phyloP scores from a whole-genome alignment of 2,113 vertebrate species.

The Saccopteryx bilineata region DNA sequence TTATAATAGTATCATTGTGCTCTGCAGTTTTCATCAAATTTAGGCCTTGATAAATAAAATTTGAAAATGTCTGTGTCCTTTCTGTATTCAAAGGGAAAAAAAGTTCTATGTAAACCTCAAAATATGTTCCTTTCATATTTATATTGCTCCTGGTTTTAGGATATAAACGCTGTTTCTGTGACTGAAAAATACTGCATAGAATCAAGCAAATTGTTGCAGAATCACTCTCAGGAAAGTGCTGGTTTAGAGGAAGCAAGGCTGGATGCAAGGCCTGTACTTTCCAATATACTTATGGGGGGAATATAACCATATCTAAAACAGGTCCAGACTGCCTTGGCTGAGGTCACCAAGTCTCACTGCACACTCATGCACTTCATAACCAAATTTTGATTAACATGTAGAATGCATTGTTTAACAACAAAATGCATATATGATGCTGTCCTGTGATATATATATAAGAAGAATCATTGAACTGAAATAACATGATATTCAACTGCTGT shows the following conservation, averaged over 20 bases:
- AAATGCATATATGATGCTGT: background rate
- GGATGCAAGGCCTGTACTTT: background rate
- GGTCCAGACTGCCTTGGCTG: background rate
- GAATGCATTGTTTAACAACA: background rate
- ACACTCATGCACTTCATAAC: background rate
- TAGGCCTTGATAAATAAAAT: conserved; percentile 61
- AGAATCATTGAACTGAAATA: background rate
- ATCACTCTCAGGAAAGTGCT: background rate
- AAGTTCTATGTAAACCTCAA: conserved; percentile 51
- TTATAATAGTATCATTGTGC: conserved; percentile 69
- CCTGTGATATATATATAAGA: background rate
- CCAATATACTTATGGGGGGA: accelerated
- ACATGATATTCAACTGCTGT: background rate
- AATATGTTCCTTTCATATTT: conserved; percentile 52
- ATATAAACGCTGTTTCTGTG: conserved; percentile 62
- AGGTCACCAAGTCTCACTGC: background rate
- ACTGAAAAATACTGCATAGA: conserved; percentile 17
- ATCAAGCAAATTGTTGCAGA: conserved; percentile 35
- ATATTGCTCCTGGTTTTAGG: conserved; percentile 42
- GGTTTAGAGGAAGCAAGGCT: background rate
- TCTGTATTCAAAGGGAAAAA: conserved; percentile 51
- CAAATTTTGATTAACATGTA: background rate
- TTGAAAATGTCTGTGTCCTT: conserved; percentile 68
- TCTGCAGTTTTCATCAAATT: conserved; percentile 79
- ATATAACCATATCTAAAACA: background rate